Evolutionary conservation across 2,888 invertebrate species (phyloP), one percentile per base, ranked within the genome.

Genomic region (Ypsolopha scabrella): DNA sequence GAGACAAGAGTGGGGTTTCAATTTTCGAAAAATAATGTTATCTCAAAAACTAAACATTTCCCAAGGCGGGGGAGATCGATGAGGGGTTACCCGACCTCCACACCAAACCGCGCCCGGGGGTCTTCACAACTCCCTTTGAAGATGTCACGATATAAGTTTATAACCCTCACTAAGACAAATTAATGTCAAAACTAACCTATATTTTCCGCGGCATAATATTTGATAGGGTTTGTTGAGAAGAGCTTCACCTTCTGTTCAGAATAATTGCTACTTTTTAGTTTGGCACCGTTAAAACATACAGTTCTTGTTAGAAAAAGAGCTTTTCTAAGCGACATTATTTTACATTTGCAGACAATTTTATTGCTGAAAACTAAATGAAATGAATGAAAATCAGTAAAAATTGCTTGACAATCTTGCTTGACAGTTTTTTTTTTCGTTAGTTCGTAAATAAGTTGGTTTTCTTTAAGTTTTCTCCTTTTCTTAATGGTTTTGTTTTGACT

Each of bases 251-350:
- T 81, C 57, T 76, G 78, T 58, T 67, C 69, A 47, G 70, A 60
- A 58, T 68, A 63, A 61, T 68, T 78, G 56, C 66, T 67, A 39
- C 67, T 60, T 58, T 76, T 75, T 48, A 77, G 56, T 57, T 70
- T 74, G 45, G 67, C 54, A 50, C 68, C 63, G 59, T 70, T 76
- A 65, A 70, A 73, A 64, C 70, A 81, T 49, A 70, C 63, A 49
- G 70, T 65, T 68, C 69, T 76, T 51, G 79, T 70, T 58, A 81
- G 60, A 62, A 68, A 75, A 58, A 82, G 63, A 59, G 73, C 70
- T 75, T 81, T 85, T 67, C 75, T 74, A 39, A 85, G 65, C 66
- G 80, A 77, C 86, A 86, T 86, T 67, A 58, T 68, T 63, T 61
- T 60, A 61, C 57, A 57, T 65, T 67, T 63, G 63, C 41, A 41